A percentile compares a stretch with the other conserved stretches of the same genome.
phyloP scores from a whole-genome alignment of 1,140 invertebrate genomes.

The Leptinotarsa undecemlineata region DNA sequence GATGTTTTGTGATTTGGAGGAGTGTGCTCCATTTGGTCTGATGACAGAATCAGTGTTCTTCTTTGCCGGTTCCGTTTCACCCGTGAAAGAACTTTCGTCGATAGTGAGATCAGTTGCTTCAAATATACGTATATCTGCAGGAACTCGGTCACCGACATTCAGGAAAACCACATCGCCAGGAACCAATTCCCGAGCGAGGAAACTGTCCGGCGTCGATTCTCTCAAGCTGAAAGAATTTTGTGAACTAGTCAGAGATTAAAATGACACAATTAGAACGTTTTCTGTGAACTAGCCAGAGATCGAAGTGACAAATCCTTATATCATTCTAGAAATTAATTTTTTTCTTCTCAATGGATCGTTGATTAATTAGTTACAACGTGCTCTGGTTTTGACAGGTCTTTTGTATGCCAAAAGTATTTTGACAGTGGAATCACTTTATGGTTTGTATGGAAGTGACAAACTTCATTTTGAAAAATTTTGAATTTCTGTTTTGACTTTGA shows the following conservation, averaged over 20 bases:
- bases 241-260: slow-evolving; percentile 23
- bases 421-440: too few species aligned
- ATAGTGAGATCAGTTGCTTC: slow-evolving; percentile 90
- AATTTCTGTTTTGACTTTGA: too few species aligned
- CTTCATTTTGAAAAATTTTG: too few species aligned
- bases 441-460: too few species aligned
- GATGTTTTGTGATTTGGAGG: too few species aligned
- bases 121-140: slow-evolving; percentile 92
- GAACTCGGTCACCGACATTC: slow-evolving; percentile 93
- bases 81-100: slow-evolving; percentile 98
- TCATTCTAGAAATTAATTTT: too few species aligned
- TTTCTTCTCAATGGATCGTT: too few species aligned
- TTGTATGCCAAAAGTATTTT: too few species aligned
- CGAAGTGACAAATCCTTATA: background rate
- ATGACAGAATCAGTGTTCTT: slow-evolving; percentile 70
- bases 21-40: slow-evolving; percentile 66
- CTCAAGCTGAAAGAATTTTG: slow-evolving; percentile 67
- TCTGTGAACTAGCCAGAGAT: background rate
- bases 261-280: slow-evolving; percentile 35
- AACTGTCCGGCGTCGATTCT: slow-evolving; percentile 85
- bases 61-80: slow-evolving; percentile 84
- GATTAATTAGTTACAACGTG: too few species aligned
- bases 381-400: too few species aligned
- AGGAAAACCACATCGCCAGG: slow-evolving; percentile 97
- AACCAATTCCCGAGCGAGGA: slow-evolving; percentile 92